phyloP scores from a whole-genome alignment of 2,113 vertebrate genomes.

The Mustelus asterias region DNA sequence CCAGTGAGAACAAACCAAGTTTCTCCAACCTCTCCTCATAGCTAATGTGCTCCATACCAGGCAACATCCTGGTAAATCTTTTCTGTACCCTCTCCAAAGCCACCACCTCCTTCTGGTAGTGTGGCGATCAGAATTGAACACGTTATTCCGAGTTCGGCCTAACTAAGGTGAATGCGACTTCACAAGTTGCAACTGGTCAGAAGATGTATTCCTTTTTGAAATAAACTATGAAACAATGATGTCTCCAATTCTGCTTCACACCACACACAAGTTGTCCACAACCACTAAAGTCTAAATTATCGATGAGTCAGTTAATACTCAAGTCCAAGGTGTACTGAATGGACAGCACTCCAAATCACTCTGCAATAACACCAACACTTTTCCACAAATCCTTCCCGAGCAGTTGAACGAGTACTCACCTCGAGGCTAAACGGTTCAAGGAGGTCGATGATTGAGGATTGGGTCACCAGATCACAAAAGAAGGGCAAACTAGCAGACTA shows the following conservation, averaged over 20 bases:
- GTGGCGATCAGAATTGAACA: too few species aligned
- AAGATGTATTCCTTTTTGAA: not conserved
- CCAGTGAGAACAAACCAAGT: too few species aligned
- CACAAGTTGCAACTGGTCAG: not conserved
- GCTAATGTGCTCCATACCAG: too few species aligned
- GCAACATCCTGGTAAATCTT: too few species aligned
- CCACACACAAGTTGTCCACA: not conserved
- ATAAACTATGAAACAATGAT: not conserved
- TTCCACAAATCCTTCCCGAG: too few species aligned
- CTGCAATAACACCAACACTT: not conserved
- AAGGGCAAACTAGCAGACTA: too few species aligned
- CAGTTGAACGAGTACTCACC: too few species aligned
- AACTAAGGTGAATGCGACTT: not conserved
- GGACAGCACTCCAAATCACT: not conserved
- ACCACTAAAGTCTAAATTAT: not conserved
- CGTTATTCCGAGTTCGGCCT: too few species aligned
- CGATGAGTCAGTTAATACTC: not conserved
- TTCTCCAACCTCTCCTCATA: too few species aligned
- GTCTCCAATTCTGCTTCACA: not conserved
- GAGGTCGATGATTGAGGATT: not conserved
- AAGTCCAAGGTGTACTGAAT: not conserved
- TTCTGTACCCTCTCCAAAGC: too few species aligned
- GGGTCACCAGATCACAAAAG: not conserved
- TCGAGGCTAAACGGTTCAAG: not conserved
- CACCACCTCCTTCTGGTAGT: too few species aligned